Evolutionary conservation across 2,888 invertebrate species (phyloP).

Genomic region (Seira sanloemensis): DNA sequence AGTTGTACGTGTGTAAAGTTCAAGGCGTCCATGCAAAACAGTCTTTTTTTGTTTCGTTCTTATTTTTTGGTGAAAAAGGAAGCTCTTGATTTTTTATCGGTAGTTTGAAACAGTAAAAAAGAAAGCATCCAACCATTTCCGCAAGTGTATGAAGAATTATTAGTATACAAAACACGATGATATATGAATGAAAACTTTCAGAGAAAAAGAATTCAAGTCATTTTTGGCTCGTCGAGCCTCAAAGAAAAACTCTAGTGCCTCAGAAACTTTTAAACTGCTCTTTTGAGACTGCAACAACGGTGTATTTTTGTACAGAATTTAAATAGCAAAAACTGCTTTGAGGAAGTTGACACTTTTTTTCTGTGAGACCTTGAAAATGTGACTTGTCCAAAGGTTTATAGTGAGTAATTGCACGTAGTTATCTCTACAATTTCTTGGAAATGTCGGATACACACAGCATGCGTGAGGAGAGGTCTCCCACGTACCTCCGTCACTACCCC

Average conservation of each 20-base stretch:
- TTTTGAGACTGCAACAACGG: too few relatives aligned
- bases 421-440: too few relatives aligned
- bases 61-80: slow-evolving; percentile 11
- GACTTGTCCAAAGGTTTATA: background rate
- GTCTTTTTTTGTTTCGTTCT: background rate
- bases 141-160: too few relatives aligned
- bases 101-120: slow-evolving; percentile 5
- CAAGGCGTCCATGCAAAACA: slow-evolving; percentile 38
- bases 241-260: too few relatives aligned
- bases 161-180: too few relatives aligned
- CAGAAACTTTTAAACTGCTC: too few relatives aligned
- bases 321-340: background rate
- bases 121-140: slow-evolving; percentile 53
- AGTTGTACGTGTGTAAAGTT: slow-evolving; percentile 26
- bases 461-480: slow-evolving; percentile 32
- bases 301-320: background rate
- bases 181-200: too few relatives aligned
- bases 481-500: slow-evolving; percentile 67
- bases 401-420: too few relatives aligned
- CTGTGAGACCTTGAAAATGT: slow-evolving; percentile 1
- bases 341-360: background rate
- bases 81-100: slow-evolving; percentile 15
- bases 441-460: slow-evolving; percentile 32
- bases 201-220: too few relatives aligned
- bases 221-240: too few relatives aligned